Conservation (phyloP, 2,888 invertebrate species). For the Calameuta idolon region DNA sequence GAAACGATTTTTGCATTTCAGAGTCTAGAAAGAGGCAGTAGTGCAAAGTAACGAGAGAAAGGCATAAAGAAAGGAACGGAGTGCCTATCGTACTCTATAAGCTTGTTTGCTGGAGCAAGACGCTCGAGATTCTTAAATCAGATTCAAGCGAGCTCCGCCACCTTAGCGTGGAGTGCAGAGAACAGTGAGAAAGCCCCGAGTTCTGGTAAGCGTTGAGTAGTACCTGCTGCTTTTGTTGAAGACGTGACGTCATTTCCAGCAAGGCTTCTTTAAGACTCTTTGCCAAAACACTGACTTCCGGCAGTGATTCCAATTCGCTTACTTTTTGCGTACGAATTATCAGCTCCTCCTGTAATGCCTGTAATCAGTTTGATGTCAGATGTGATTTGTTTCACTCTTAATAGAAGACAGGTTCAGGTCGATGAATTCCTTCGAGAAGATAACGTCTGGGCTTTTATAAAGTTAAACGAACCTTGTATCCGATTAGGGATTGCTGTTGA, state of each 20-base stretch:
- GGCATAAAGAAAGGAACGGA: constrained; percentile 8
- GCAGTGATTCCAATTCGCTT: constrained; percentile 54
- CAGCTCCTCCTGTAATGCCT: constrained; percentile 60
- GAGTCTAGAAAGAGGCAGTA: too few relatives aligned
- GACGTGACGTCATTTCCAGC: constrained; percentile 49
- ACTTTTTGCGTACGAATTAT: constrained; percentile 50
- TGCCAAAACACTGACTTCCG: constrained; percentile 57
- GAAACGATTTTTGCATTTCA: too few relatives aligned
- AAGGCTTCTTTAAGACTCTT: constrained; percentile 54
- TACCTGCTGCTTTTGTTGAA: constrained; percentile 64
- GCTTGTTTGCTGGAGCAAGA: constrained; percentile 34
- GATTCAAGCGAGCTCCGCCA: constrained; percentile 54
- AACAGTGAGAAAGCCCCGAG: constrained; percentile 55
- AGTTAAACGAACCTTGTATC: constrained; percentile 46
- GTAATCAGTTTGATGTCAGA: constrained; percentile 11
- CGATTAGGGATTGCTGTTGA: constrained; percentile 39
- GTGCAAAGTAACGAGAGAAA: constrained; percentile 10
- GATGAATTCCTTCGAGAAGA: not conserved
- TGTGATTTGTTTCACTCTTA: constrained; percentile 13
- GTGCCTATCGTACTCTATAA: constrained; percentile 27
- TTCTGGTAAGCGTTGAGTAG: constrained; percentile 55
- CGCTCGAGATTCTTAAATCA: constrained; percentile 29
- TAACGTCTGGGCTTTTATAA: not conserved
- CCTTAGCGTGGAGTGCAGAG: constrained; percentile 50
- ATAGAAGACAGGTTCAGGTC: not conserved